Evolutionary conservation across 2,797 vertebrate species (phyloP), one percentile per base, ranked within the genome.

Genomic region (Gadopsis bispinosus): DNA sequence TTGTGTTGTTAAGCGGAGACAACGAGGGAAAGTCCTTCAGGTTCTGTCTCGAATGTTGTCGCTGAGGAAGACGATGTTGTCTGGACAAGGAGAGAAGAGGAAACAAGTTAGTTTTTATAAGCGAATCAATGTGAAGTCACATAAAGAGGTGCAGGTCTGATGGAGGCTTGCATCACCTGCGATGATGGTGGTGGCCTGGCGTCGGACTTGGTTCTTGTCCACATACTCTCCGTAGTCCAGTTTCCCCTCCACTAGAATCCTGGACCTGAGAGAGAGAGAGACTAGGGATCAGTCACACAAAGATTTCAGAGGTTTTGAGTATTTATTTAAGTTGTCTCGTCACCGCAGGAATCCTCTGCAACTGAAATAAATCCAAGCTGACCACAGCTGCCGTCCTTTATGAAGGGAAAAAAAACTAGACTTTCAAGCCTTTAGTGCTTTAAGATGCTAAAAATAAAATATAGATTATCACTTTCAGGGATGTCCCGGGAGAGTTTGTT

Each of bases 221-320:
- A 95, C 92, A 1, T 99, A 99, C 90, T 99, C 98, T 0, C 98
- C 98, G 7, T 99, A 99, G 88, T 99, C 98, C 73, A 99, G 91
- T 83, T 99, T 99, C 10, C 98, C 98, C 92, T 99, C 98, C 41
- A 99, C 96, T 0, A 94, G 96, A 66, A 99, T 66, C 71, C 98
- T 95, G 41, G 97, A 90, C 50, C 98, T 99, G 83, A 58, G 63
- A 58, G 63, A 62, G 16, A 72, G 66, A 85, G 1, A 47, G 31
- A 55, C 3, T 16, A 4, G 0, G 14, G 13, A 19, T 81, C 47
- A 19, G 20, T 20, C 31, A 12, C 26, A 45, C 3, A 56, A 22
- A 73, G 7, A 22, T 45, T 20, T 50, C 0, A 65, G 3, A 31
- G 13, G 13, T 47, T 1, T 33, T 48, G 2, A 47, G 22, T 5